Base-by-base conservation (phyloP, 2,888 invertebrate species). In the Phengaris alcon region DNA sequence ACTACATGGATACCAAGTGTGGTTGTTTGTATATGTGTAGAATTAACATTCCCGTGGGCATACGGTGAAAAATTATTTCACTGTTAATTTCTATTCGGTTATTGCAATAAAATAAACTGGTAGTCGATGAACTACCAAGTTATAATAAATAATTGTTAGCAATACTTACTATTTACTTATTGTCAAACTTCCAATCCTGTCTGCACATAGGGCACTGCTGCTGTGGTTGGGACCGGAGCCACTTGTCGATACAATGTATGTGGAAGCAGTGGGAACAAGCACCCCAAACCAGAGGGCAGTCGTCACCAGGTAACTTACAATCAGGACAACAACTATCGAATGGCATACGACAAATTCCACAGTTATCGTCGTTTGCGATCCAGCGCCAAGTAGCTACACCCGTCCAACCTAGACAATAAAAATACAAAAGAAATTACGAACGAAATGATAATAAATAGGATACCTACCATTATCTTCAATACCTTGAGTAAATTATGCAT, bases 171-270 rank as follows among this genome's bases (percentile, higher is more conserved):
- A 51, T 80, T 81, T 94, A 96, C 88, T 96, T 96, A 86, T 96
- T 96, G 88, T 98, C 98, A 90, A 98, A 99, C 90, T 98, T 99
- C 99, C 99, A 99, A 87, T 98, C 98, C 90, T 99, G 99, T 83
- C 99, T 95, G 91, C 99, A 99, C 98, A 99, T 99, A 77, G 97
- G 97, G 84, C 97, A 97, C 93, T 97, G 96, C 86, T 97, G 97
- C 90, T 96, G 96, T 82, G 97, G 96, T 90, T 97, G 97, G 22
- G 99, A 97, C 87, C 99, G 98, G 74, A 99, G 95, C 99, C 99
- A 99, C 95, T 99, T 99, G 88, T 98, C 98, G 85, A 99, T 99
- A 93, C 99, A 99, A 91, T 99, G 99, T 91, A 99, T 99, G 91
- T 99, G 99, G 91, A 99, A 99, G 93, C 99, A 99, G 93, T 99